Evolutionary conservation across 2,797 vertebrate genomes (phyloP).

Genomic region (Cynopterus sphinx): DNA sequence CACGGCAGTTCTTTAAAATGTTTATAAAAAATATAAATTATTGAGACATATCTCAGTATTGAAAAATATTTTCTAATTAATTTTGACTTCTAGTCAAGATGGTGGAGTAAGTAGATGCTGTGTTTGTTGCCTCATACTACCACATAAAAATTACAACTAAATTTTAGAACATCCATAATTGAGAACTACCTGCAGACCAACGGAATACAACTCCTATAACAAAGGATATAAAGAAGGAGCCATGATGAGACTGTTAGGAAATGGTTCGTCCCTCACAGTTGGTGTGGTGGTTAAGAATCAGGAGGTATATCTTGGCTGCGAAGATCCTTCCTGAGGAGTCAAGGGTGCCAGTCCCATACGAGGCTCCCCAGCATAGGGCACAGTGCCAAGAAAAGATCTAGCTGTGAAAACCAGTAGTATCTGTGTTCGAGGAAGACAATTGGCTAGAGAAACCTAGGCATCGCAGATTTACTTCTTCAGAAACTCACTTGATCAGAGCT

Average conservation of each 20-base stretch:
- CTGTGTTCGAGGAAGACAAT: neutral
- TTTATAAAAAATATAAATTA: neutral
- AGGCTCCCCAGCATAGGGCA: neutral
- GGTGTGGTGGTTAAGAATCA: neutral
- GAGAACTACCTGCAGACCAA: neutral
- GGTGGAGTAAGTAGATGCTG: neutral
- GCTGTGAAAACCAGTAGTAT: neutral
- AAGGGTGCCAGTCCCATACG: neutral
- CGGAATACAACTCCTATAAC: neutral
- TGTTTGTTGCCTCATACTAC: neutral
- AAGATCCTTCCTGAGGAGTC: neutral
- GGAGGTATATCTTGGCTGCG: too few species aligned
- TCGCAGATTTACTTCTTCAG: too few species aligned
- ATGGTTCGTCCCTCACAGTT: too few species aligned
- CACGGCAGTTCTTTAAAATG: neutral
- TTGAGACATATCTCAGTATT: neutral
- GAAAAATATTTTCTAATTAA: neutral
- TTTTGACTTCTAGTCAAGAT: neutral
- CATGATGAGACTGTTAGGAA: neutral
- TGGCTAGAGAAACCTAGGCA: too few species aligned
- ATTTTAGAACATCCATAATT: neutral
- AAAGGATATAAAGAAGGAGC: neutral
- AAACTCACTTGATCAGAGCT: neutral
- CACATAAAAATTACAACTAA: neutral
- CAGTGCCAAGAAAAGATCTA: neutral